phyloP scores from a whole-genome alignment of 2,888 invertebrate species.

The Hesperia comma region DNA sequence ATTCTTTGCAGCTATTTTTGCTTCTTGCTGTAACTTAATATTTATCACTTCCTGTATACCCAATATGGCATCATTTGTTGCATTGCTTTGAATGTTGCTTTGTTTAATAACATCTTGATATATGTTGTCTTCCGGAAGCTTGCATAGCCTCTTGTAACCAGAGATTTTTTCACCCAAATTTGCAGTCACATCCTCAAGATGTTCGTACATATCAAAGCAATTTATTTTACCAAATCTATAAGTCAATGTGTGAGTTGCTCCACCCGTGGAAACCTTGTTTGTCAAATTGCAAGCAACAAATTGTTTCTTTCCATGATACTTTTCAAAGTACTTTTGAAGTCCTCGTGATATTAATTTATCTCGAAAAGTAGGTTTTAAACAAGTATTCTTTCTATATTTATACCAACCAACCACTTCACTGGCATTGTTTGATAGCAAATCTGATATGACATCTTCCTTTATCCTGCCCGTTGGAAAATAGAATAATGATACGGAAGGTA shows the following conservation, averaged over 20 bases:
- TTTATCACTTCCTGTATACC: slow-evolving; percentile 75
- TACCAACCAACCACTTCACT: slow-evolving; percentile 88
- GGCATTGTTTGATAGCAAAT: slow-evolving; percentile 78
- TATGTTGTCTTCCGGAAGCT: slow-evolving; percentile 63
- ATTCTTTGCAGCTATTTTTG: slow-evolving; percentile 70
- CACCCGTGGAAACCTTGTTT: slow-evolving; percentile 74
- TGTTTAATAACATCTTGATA: slow-evolving; percentile 74
- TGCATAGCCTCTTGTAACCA: slow-evolving; percentile 71
- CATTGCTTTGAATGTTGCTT: slow-evolving; percentile 67
- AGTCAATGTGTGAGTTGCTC: slow-evolving; percentile 85
- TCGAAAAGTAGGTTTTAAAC: slow-evolving; percentile 83
- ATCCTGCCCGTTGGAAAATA: slow-evolving; percentile 84
- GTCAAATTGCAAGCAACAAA: slow-evolving; percentile 86
- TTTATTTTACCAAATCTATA: slow-evolving; percentile 86
- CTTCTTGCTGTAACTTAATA: slow-evolving; percentile 67
- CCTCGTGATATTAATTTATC: slow-evolving; percentile 86
- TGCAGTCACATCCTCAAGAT: slow-evolving; percentile 79
- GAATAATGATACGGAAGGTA: slow-evolving; percentile 83
- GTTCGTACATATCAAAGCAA: slow-evolving; percentile 81
- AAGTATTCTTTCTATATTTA: slow-evolving; percentile 83
- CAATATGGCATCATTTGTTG: slow-evolving; percentile 71
- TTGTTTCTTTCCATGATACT: slow-evolving; percentile 79
- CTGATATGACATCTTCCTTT: slow-evolving; percentile 78
- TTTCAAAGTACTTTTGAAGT: slow-evolving; percentile 83
- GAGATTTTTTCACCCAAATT: slow-evolving; percentile 81